A percentile compares a stretch with the other conserved stretches of the same genome.
These are phyloP conservation scores for Anarsia innoxiella DNA, from an alignment of 2,888 invertebrate genomes.

Conservation along the genomic window DNA sequence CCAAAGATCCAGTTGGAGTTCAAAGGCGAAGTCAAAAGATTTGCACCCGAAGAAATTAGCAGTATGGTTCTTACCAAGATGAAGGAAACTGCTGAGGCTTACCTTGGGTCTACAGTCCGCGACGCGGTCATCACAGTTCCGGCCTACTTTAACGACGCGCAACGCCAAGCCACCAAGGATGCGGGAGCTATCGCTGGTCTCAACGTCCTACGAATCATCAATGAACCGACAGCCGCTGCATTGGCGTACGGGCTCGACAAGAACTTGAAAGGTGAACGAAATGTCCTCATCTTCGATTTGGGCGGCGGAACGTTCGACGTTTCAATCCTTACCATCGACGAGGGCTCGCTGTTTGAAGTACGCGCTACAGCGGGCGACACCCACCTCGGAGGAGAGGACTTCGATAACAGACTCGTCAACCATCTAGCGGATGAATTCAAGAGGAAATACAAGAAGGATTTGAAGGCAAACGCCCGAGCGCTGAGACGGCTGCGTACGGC, in stretches of 20 bases:
- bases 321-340: constrained; percentile 87
- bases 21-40: constrained; percentile 70
- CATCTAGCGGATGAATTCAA: constrained; percentile 78
- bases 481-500: constrained; percentile 78
- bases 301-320: constrained; percentile 88
- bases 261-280: constrained; percentile 77
- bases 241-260: constrained; percentile 83
- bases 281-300: constrained; percentile 81
- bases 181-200: constrained; percentile 75
- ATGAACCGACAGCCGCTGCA: constrained; percentile 87
- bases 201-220: constrained; percentile 87
- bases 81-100: constrained; percentile 80
- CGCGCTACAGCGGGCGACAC: constrained; percentile 83
- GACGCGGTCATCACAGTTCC: constrained; percentile 83
- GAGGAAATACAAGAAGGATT: constrained; percentile 76
- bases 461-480: constrained; percentile 74
- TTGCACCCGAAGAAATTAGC: constrained; percentile 77
- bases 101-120: constrained; percentile 71
- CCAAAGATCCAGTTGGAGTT: constrained; percentile 76
- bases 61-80: constrained; percentile 84
- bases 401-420: constrained; percentile 69
- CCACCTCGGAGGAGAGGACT: constrained; percentile 81
- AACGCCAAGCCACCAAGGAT: constrained; percentile 84
- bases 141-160: constrained; percentile 80
- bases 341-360: constrained; percentile 83